Base-by-base conservation (phyloP, 2,113 vertebrate species). In the Grallaria varia region DNA sequence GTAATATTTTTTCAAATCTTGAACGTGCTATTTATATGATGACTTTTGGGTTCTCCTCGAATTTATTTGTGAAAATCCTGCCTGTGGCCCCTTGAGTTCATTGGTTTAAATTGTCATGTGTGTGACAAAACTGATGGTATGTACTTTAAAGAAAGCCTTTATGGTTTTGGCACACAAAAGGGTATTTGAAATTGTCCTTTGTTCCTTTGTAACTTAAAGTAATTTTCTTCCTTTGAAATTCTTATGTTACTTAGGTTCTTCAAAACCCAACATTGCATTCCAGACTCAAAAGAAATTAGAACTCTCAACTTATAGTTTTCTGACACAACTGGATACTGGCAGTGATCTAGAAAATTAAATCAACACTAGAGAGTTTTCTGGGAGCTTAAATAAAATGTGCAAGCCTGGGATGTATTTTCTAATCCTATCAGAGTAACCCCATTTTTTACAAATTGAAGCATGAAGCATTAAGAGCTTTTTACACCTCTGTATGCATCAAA, bases 311-410 rank as follows among this genome's bases (percentile, higher is more conserved):
- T 94, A 67, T 44, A 59, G 86, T 77, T 94, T 52, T 96, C 49
- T 96, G 64, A 73, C 60, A 25, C 73, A 88, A 64, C 49, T 96
- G 85, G 85, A 31, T 90, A 56, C 72, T 94, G 64, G 92, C 82
- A 90, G 52, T 78, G 87, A 68, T 96, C 75, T 86, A 86, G 90
- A 94, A 95, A 96, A 95, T 90, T 92, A 90, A 92, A 95, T 95
- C 40, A 96, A 80, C 49, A 17, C 50, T 71, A 64, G 85, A 55
- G 80, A 90, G 64, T 81, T 72, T 93, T 90, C 79, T 96, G 72
- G 60, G 92, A 88, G 76, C 63, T 84, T 81, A 86, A 91, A 56
- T 79, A 94, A 78, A 71, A 56, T 81, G 33, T 93, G 68, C 68
- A 81, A 83, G 20, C 47, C 44, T 56, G 56, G 56, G 85, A 72